A percentile compares a stretch with the other conserved stretches of the same genome.
These are phyloP conservation scores for Cyprinodon brontotheroides DNA, from an alignment of 2,113 vertebrate genomes.

Conservation along the genomic window DNA sequence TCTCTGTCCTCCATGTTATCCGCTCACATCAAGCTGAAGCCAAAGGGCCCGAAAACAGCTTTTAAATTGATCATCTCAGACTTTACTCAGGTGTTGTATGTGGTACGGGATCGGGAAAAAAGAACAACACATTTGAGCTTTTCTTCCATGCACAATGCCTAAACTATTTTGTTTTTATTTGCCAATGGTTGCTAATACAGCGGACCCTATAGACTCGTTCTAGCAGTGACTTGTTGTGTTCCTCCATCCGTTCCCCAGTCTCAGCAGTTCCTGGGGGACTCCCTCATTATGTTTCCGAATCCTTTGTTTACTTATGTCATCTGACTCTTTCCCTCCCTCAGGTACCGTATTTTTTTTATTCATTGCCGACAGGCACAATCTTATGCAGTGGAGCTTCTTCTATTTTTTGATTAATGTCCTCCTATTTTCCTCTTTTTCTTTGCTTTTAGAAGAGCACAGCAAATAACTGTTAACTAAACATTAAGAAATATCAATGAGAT, in stretches of 20 bases:
- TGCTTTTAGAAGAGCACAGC: background rate
- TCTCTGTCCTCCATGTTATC: slow-evolving; percentile 10
- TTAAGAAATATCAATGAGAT: background rate
- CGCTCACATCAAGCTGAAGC: slow-evolving; percentile 19
- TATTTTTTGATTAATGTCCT: background rate
- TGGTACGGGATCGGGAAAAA: background rate
- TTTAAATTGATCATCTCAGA: slow-evolving; percentile 43
- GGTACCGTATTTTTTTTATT: slow-evolving; percentile 5
- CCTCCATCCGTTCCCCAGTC: slow-evolving; percentile 36
- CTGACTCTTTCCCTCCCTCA: slow-evolving; percentile 12
- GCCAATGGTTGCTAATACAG: background rate
- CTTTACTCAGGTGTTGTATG: background rate
- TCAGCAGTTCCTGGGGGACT: slow-evolving; percentile 40
- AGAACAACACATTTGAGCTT: background rate
- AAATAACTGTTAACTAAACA: slow-evolving; percentile 7
- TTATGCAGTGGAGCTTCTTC: slow-evolving; percentile 1
- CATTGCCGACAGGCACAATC: slow-evolving; percentile 32
- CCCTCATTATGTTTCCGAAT: slow-evolving; percentile 44
- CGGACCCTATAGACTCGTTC: background rate
- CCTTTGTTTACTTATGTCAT: slow-evolving; percentile 24
- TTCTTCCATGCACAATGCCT: too few relatives aligned
- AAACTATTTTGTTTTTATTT: background rate
- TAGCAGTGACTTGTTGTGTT: slow-evolving; percentile 23
- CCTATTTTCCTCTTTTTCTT: slow-evolving; percentile 3
- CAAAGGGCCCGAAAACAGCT: slow-evolving; percentile 38